These are phyloP conservation scores for Litoditis marina DNA, from an alignment of 2,888 invertebrate species.

Conservation along the genomic window DNA sequence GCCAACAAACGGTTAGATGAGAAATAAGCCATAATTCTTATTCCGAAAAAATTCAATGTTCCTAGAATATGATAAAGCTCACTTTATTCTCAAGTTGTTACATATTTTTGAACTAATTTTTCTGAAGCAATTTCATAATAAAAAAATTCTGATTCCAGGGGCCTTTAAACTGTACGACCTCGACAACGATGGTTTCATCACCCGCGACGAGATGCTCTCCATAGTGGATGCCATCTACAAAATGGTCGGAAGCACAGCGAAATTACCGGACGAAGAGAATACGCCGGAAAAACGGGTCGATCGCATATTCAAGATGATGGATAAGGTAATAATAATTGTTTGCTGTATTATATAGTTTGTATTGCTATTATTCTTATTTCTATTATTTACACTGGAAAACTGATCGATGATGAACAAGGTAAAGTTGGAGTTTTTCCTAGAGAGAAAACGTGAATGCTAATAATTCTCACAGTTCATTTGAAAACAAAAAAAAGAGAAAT, in stretches of 20 bases:
- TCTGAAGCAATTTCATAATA: no score
- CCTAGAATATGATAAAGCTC: no score
- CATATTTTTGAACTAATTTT: no score
- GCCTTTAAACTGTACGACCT: slow-evolving; percentile 91
- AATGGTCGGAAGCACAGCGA: slow-evolving; percentile 77
- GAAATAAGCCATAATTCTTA: neutral
- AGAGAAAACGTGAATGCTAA: no score
- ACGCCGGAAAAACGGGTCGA: slow-evolving; percentile 82
- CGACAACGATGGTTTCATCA: slow-evolving; percentile 91
- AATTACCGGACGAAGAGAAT: slow-evolving; percentile 60
- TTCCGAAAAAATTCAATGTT: slow-evolving; percentile 1
- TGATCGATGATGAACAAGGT: no score
- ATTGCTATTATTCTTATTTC: no score
- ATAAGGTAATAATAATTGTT: slow-evolving; percentile 74
- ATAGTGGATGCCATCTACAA: slow-evolving; percentile 95
- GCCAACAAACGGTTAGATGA: no score
- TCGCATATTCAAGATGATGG: slow-evolving; percentile 98
- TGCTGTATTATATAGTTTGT: no score
- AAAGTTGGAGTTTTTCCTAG: no score
- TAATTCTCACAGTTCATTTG: no score
- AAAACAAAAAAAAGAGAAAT: neutral
- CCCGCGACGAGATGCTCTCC: slow-evolving; percentile 91
- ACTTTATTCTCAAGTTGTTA: no score
- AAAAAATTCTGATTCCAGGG: slow-evolving; percentile 71
- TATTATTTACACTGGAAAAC: no score